A percentile compares a stretch with the other conserved stretches of the same genome.
Evolutionary conservation across 2,888 invertebrate species (phyloP).

Genomic region (Pandemis cinnamomeana): DNA sequence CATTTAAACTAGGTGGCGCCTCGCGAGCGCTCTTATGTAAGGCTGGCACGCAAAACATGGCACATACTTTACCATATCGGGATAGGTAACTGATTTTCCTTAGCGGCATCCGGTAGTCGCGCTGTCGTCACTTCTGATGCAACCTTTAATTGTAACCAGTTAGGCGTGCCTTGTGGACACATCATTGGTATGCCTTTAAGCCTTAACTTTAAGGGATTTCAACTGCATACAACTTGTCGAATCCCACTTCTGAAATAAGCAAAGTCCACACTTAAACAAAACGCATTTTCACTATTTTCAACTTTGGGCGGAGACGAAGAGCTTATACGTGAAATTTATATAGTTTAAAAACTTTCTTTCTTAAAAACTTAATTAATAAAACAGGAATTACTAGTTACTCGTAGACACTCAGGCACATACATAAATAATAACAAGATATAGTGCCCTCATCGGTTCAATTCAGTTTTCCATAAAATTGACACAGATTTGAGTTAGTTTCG

Average conservation of each 20-base stretch:
- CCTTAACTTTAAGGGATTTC: background rate
- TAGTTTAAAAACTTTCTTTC: too few species aligned
- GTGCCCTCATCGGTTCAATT: too few species aligned
- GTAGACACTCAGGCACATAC: too few species aligned
- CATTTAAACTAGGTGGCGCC: conserved; percentile 59
- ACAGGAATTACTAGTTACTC: too few species aligned
- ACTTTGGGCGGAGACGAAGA: too few species aligned
- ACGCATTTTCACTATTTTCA: too few species aligned
- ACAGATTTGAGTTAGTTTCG: too few species aligned
- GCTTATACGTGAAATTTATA: too few species aligned
- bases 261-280: background rate
- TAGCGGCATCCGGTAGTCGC: conserved; percentile 59
- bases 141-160: conserved; percentile 46
- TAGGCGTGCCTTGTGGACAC: conserved; percentile 9
- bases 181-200: background rate
- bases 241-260: background rate
- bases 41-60: conserved; percentile 39
- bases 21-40: conserved; percentile 56
- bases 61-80: conserved; percentile 64
- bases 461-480: too few species aligned
- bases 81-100: conserved; percentile 62
- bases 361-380: too few species aligned
- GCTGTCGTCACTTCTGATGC: conserved; percentile 60
- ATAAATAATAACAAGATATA: too few species aligned
- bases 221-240: background rate